phyloP scores from a whole-genome alignment of 2,113 vertebrate species.

The Etheostoma cragini region DNA sequence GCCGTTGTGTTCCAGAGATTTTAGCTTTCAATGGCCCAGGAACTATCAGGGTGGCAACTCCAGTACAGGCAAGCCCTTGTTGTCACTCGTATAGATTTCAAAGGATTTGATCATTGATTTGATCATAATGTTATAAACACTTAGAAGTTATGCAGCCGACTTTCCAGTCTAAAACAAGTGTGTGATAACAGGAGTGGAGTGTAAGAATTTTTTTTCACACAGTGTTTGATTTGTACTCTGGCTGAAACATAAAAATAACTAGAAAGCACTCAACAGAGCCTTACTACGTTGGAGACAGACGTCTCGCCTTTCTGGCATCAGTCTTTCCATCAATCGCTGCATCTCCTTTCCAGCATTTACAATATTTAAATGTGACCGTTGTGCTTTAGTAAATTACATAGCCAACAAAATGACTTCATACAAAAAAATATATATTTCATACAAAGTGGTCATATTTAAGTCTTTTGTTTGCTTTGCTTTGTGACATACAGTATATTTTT shows the following conservation, averaged over 20 bases:
- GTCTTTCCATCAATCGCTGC: background rate
- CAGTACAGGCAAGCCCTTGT: background rate
- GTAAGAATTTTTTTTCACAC: too few species aligned
- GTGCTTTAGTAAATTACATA: background rate
- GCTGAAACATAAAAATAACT: background rate
- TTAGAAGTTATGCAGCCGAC: conserved; percentile 1
- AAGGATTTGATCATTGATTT: background rate
- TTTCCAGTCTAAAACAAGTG: background rate
- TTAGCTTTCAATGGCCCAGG: background rate
- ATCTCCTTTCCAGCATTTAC: background rate
- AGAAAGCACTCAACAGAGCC: background rate
- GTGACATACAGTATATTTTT: background rate
- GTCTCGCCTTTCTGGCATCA: background rate
- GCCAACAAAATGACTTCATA: background rate
- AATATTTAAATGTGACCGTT: conserved; percentile 1
- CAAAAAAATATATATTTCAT: background rate
- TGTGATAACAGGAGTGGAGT: background rate
- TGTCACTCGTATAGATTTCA: background rate
- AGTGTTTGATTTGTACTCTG: background rate
- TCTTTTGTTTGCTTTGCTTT: too few species aligned
- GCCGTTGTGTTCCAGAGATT: background rate
- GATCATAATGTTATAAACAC: background rate
- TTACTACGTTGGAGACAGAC: background rate
- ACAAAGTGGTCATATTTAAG: too few species aligned
- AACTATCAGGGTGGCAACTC: background rate